Percentiles rank a stretch among this genome's conserved stretches.
These are phyloP conservation scores for Adelosebastes latens DNA, from an alignment of 2,797 vertebrate species.

Conservation along the genomic window DNA sequence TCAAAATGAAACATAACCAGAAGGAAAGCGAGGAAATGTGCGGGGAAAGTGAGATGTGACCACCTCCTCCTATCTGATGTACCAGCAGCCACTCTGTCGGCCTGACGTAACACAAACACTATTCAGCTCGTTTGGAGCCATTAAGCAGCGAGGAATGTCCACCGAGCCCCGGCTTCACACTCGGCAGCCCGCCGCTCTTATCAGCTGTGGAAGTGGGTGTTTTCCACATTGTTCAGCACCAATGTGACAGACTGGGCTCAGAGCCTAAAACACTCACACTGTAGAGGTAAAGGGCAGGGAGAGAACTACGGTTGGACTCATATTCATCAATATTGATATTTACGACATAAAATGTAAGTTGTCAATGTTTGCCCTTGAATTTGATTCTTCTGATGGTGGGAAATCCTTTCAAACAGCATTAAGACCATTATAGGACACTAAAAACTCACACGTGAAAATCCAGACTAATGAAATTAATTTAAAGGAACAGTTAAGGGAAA, in stretches of 20 bases:
- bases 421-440: neutral
- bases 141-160: constrained; percentile 76
- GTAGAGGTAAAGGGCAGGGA: constrained; percentile 14
- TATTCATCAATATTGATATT: neutral
- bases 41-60: constrained; percentile 50
- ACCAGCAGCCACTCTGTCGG: constrained; percentile 31
- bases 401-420: neutral
- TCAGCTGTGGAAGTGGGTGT: constrained; percentile 80
- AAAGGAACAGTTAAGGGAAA: neutral
- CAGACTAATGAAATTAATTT: neutral
- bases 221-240: constrained; percentile 73
- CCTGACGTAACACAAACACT: constrained; percentile 73
- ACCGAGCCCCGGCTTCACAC: constrained; percentile 64
- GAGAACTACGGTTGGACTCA: neutral
- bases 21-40: constrained; percentile 69
- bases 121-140: constrained; percentile 66
- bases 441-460: neutral
- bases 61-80: constrained; percentile 46
- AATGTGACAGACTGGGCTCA: constrained; percentile 45
- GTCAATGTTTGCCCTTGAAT: neutral
- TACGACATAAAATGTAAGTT: neutral
- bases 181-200: constrained; percentile 60
- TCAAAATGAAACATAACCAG: constrained; percentile 58
- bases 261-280: constrained; percentile 13
- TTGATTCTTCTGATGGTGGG: neutral